Percentiles rank a stretch among this genome's conserved stretches.
phyloP scores from a whole-genome alignment of 2,113 vertebrate genomes.

The Cairina moschata region DNA sequence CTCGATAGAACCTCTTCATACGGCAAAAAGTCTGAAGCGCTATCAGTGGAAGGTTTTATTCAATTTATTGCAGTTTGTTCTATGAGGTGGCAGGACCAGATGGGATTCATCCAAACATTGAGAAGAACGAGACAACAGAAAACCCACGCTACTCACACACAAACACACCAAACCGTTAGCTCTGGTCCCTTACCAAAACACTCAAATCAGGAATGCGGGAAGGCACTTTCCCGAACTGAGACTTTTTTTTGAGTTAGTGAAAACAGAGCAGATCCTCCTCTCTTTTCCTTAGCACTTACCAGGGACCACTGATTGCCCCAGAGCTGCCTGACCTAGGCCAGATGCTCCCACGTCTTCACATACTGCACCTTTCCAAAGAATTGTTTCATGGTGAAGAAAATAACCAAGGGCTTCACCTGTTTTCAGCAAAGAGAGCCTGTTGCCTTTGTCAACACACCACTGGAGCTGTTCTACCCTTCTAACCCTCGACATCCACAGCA shows the following conservation, averaged over 20 bases:
- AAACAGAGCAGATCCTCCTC: too few species aligned
- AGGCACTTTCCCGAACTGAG: not conserved
- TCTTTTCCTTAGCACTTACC: not conserved
- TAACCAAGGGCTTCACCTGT: not conserved
- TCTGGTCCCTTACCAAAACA: not conserved
- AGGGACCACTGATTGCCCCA: not conserved
- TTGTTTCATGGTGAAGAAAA: not conserved
- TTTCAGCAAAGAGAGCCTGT: not conserved
- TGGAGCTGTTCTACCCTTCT: not conserved
- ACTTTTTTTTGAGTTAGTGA: not conserved
- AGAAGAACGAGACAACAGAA: not conserved
- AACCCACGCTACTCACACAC: not conserved
- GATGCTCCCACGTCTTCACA: not conserved
- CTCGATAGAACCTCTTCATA: not conserved
- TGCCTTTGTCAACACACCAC: not conserved
- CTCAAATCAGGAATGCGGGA: not conserved
- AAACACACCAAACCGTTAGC: not conserved
- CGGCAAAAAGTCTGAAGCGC: not conserved
- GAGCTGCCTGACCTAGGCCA: not conserved
- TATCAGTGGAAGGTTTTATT: not conserved
- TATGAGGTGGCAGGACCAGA: not conserved
- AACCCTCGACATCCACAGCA: not conserved
- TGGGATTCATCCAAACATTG: not conserved
- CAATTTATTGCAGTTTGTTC: not conserved
- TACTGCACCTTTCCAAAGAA: not conserved